Evolutionary conservation across 2,797 vertebrate species (phyloP).

Genomic region (Anguilla anguilla): DNA sequence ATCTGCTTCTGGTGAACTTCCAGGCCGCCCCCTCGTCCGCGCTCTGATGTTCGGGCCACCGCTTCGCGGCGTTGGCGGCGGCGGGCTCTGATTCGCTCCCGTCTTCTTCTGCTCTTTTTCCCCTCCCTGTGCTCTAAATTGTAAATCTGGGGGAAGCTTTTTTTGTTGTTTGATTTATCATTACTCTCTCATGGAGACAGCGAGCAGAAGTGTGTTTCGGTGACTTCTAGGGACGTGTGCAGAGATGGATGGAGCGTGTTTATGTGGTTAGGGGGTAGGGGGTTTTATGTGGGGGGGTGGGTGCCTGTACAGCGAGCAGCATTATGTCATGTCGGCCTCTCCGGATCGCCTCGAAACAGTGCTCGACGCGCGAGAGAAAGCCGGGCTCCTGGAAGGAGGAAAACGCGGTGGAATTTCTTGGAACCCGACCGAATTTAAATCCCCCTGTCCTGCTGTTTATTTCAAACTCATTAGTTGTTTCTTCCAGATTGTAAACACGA

Average conservation of each 20-base stretch:
- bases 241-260: neutral
- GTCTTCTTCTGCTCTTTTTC: neutral
- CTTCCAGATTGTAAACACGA: conserved; percentile 19
- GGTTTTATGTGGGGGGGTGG: neutral
- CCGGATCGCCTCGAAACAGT: neutral
- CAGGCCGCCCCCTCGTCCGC: neutral
- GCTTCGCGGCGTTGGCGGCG: neutral
- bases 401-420: neutral
- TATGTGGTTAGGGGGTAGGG: neutral
- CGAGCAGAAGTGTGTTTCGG: neutral
- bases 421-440: neutral
- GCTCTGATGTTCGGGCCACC: neutral
- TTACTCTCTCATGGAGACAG: neutral
- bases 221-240: neutral
- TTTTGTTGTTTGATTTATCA: neutral
- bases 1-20: conserved; percentile 21
- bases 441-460: conserved; percentile 13
- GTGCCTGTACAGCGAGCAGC: neutral
- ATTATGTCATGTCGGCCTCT: neutral
- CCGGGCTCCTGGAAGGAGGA: neutral
- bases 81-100: neutral
- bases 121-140: neutral
- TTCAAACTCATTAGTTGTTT: conserved; percentile 13
- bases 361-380: neutral
- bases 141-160: neutral